Evolutionary conservation across 1,140 invertebrate genomes (phyloP).

Genomic region (Drosophila cardini): DNA sequence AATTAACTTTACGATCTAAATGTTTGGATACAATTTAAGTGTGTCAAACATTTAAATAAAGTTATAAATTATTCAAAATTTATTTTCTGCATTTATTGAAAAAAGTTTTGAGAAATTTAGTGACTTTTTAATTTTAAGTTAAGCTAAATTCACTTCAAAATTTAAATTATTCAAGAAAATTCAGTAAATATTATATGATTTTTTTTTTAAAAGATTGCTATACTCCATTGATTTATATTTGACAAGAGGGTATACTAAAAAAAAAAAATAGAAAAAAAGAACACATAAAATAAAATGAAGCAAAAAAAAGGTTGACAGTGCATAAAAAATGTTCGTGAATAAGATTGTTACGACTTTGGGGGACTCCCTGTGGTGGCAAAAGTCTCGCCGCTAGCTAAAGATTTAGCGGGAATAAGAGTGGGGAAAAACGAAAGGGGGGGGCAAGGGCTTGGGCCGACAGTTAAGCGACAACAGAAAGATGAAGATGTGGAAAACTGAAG

Average conservation of each 20-base stretch:
- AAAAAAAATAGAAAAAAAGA: conserved; percentile 6
- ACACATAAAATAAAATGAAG: conserved; percentile 23
- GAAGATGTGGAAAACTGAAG: conserved; percentile 15
- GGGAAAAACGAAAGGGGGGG: neutral
- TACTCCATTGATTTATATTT: neutral
- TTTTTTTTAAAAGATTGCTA: too few species aligned
- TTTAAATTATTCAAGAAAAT: neutral
- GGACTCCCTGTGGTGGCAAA: conserved; percentile 20
- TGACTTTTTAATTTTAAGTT: too few species aligned
- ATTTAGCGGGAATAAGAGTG: neutral
- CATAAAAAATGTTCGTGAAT: conserved; percentile 37
- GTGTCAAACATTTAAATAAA: too few species aligned
- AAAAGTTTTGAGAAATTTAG: too few species aligned
- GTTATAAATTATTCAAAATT: too few species aligned
- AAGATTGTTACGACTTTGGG: conserved; percentile 33
- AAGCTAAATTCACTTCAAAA: too few species aligned
- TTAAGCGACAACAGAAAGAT: conserved; percentile 18
- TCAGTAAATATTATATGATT: neutral
- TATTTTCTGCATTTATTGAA: too few species aligned
- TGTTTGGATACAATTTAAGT: too few species aligned
- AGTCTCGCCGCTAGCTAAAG: conserved; percentile 1
- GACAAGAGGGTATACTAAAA: conserved; percentile 18
- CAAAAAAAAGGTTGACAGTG: conserved; percentile 29
- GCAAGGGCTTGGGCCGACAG: neutral
- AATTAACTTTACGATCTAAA: too few species aligned